These are phyloP conservation scores for Oxyteleia sp. DNA, from an alignment of 2,888 invertebrate genomes.

Conservation along the genomic window DNA sequence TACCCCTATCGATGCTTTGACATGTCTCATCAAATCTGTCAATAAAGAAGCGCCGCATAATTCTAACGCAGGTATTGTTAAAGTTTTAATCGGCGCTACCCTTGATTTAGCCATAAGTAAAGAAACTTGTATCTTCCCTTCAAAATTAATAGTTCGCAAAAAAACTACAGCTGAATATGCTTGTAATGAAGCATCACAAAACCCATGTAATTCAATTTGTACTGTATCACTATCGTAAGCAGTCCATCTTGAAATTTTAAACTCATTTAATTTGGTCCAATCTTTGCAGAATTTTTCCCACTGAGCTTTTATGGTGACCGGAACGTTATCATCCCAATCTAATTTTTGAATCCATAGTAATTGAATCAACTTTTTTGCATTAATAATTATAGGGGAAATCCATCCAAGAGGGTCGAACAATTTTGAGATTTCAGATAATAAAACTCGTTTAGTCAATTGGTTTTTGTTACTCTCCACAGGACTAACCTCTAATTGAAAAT, in stretches of 20 bases:
- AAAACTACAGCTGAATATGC: slow-evolving; percentile 7
- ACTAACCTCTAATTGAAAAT: too few relatives aligned
- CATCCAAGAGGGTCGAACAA: slow-evolving; percentile 6
- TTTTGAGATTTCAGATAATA: slow-evolving; percentile 12
- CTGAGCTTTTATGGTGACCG: too few relatives aligned
- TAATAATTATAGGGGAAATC: too few relatives aligned
- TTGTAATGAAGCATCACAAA: neutral
- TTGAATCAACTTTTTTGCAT: too few relatives aligned
- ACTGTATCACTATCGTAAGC: neutral
- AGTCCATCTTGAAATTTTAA: slow-evolving; percentile 9
- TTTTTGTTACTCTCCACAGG: too few relatives aligned
- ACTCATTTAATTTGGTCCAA: neutral
- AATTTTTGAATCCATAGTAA: too few relatives aligned
- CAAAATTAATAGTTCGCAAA: neutral
- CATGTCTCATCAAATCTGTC: too few relatives aligned
- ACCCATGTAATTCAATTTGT: neutral
- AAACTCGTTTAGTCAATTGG: slow-evolving; percentile 4
- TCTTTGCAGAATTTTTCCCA: neutral
- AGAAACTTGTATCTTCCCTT: neutral
- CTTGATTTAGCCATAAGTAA: neutral
- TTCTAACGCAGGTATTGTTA: neutral
- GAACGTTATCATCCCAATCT: too few relatives aligned
- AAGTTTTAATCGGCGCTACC: neutral
- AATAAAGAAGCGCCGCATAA: neutral
- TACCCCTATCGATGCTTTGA: neutral